phyloP scores from a whole-genome alignment of 2,113 vertebrate species.

The Pedetes capensis region DNA sequence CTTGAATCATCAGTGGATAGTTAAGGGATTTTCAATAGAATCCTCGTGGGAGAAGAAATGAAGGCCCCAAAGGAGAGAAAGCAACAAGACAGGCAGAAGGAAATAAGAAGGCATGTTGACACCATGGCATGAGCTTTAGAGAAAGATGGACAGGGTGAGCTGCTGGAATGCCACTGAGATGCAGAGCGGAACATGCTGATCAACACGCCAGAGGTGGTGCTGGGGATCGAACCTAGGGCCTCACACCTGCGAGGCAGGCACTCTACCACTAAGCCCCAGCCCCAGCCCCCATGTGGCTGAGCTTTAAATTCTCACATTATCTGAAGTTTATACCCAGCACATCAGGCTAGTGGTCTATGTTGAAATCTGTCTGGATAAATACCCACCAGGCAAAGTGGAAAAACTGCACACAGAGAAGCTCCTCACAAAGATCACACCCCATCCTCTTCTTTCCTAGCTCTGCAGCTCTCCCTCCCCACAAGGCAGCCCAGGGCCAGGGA shows the following conservation, averaged over 20 bases:
- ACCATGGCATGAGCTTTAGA: not conserved
- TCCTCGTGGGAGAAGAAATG: not conserved
- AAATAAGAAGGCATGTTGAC: not conserved
- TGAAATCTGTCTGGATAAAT: not conserved
- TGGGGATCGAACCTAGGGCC: not conserved
- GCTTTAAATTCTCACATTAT: not conserved
- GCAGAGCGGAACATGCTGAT: accelerated
- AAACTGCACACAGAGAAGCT: not conserved
- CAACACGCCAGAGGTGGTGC: accelerated
- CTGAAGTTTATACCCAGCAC: not conserved
- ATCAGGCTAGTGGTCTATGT: not conserved
- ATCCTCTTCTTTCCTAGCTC: not conserved
- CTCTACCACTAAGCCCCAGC: not conserved
- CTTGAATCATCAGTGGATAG: not conserved
- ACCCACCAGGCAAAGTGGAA: not conserved
- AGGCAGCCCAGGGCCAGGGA: not conserved
- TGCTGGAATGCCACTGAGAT: not conserved
- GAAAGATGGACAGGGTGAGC: accelerated
- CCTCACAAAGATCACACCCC: not conserved
- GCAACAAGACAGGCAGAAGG: not conserved
- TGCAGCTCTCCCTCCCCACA: not conserved
- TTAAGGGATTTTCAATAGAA: not conserved
- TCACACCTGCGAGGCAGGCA: too few species aligned
- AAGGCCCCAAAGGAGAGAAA: not conserved
- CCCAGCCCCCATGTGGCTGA: not conserved